These are phyloP conservation scores for Thymallus thymallus DNA, from an alignment of 2,113 vertebrate species.

Conservation along the genomic window DNA sequence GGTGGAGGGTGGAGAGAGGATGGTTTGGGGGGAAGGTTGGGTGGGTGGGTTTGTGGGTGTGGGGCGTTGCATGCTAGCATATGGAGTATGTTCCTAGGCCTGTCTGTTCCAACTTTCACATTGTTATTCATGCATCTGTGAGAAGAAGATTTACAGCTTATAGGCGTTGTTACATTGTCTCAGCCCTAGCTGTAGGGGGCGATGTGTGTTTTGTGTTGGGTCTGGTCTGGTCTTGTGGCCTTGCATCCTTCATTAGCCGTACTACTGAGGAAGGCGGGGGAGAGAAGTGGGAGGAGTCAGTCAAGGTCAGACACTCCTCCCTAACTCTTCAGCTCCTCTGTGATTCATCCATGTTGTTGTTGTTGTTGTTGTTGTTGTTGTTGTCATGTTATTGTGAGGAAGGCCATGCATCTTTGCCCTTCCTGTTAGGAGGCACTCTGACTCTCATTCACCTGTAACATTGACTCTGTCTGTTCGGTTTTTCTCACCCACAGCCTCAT, in stretches of 20 bases:
- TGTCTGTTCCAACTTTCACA: slow-evolving; percentile 39
- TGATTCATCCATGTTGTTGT: slow-evolving; percentile 36
- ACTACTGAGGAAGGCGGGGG: slow-evolving; percentile 29
- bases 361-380: slow-evolving; percentile 14
- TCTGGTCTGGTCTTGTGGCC: slow-evolving; percentile 38
- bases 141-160: slow-evolving; percentile 9
- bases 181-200: slow-evolving; percentile 21
- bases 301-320: slow-evolving; percentile 21
- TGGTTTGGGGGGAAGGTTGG: slow-evolving; percentile 8
- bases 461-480: slow-evolving; percentile 28
- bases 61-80: slow-evolving; percentile 59
- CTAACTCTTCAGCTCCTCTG: slow-evolving; percentile 31
- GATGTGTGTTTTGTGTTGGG: slow-evolving; percentile 29
- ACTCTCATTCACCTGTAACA: slow-evolving; percentile 30
- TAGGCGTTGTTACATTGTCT: slow-evolving; percentile 38
- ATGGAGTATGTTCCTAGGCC: slow-evolving; percentile 34
- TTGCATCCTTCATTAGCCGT: slow-evolving; percentile 31
- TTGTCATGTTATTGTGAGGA: neutral
- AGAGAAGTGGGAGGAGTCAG: slow-evolving; percentile 28
- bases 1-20: slow-evolving; percentile 13
- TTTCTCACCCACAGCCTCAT: slow-evolving; percentile 10
- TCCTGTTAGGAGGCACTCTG: neutral
- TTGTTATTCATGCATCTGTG: slow-evolving; percentile 45
- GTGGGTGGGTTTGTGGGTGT: slow-evolving; percentile 43
- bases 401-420: too few species aligned